These are phyloP conservation scores for Loripinus fragilis DNA, from an alignment of 2,888 invertebrate genomes.

Conservation along the genomic window DNA sequence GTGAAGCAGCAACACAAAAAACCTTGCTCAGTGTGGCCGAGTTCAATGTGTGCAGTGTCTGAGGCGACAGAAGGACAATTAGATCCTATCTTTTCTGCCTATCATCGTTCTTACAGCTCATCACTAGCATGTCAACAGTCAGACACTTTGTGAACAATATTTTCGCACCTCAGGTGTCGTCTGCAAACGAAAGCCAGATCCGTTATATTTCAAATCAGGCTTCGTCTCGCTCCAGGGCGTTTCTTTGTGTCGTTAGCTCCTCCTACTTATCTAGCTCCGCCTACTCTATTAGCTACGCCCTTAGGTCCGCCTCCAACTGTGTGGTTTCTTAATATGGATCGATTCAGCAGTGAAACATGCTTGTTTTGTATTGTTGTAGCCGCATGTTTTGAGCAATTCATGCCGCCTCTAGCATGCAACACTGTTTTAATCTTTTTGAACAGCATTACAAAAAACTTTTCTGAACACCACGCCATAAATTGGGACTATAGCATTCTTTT, in stretches of 20 bases:
- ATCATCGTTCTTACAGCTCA: conserved; percentile 7
- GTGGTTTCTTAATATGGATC: neutral
- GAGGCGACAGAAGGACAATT: neutral
- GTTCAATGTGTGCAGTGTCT: too few species aligned
- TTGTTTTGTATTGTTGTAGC: neutral
- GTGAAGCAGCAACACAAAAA: too few species aligned
- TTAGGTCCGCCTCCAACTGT: neutral
- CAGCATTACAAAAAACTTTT: too few species aligned
- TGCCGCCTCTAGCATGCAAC: too few species aligned
- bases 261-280: neutral
- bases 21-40: too few species aligned
- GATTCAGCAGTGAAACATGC: neutral
- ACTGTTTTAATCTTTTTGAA: too few species aligned
- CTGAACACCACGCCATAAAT: too few species aligned
- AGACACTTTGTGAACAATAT: neutral
- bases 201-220: neutral
- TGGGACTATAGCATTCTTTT: too few species aligned
- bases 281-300: neutral
- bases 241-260: neutral
- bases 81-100: neutral
- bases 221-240: neutral
- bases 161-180: conserved; percentile 17
- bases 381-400: neutral
- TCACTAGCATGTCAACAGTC: conserved; percentile 10
- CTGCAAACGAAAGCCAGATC: conserved; percentile 2